Conservation (phyloP, 1,140 invertebrate genomes). For the Leptopilina clavipes region DNA sequence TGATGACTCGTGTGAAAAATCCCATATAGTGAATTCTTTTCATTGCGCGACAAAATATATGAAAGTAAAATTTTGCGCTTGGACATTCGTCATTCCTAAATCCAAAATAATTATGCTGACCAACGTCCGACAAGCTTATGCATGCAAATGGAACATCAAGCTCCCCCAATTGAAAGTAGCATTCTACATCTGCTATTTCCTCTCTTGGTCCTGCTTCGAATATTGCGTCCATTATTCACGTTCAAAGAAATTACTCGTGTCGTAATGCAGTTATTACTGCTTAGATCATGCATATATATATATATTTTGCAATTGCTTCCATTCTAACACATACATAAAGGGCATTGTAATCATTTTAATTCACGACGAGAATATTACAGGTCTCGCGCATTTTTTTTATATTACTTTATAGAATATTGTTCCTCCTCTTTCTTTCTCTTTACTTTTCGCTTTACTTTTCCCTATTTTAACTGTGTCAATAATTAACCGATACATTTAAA, state of each 20-base stretch:
- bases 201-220: conserved; percentile 43
- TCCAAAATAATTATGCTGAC: conserved; percentile 66
- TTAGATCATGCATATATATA: conserved; percentile 6
- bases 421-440: background rate
- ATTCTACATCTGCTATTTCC: conserved; percentile 55
- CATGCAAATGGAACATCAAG: conserved; percentile 54
- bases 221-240: conserved; percentile 19
- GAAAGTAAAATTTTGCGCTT: too few relatives aligned
- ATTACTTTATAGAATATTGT: too few relatives aligned
- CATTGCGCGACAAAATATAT: too few relatives aligned
- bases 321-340: background rate
- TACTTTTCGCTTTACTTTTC: too few relatives aligned
- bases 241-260: conserved; percentile 27
- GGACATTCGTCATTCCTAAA: conserved; percentile 52
- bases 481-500: too few relatives aligned
- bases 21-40: too few relatives aligned
- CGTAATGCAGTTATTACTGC: conserved; percentile 25
- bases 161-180: conserved; percentile 46
- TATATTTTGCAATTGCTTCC: conserved; percentile 6
- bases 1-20: too few relatives aligned
- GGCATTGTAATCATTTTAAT: conserved; percentile 12
- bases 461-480: too few relatives aligned
- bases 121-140: conserved; percentile 60
- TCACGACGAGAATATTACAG: background rate
- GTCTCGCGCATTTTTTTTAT: background rate